Base-by-base conservation (phyloP, 2,113 vertebrate genomes). In the Myotis brandtii region DNA sequence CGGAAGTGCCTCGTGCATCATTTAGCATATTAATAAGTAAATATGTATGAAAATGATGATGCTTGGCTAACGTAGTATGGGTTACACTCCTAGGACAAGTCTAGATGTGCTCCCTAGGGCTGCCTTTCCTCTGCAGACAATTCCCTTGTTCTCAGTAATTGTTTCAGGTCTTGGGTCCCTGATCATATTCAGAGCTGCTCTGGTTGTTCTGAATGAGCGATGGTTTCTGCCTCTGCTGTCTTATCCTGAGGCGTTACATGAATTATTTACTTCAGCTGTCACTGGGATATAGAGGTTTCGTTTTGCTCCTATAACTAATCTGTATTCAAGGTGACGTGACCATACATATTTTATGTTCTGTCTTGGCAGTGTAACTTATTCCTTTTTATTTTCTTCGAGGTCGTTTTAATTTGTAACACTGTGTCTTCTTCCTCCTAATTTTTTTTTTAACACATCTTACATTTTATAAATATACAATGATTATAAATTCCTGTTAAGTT, bases 191-290 rank as follows among this genome's bases (percentile, higher is more conserved):
- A 48, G 66, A 69, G 86, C 43, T 88, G 25, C 72, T 81, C 59
- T 96, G 76, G 79, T 62, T 95, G 93, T 91, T 91, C 40, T 90
- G 72, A 12, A 9, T 50, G 86, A 95, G 54, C 34, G 62, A 59
- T 56, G 54, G 32, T 34, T 90, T 87, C 75, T 92, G 46, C 59
- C 40, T 92, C 59, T 96, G 77, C 17, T 18, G 50, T 54, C 81
- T 85, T 87, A 69, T 72, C 72, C 79, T 89, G 64, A 67, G 91
- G 89, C 59, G 48, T 54, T 83, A 34, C 12, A 2, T 97, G 79
- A 93, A 94, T 95, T 96, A 94, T 91, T 97, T 96, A 96, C 77
- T 94, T 88, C 3, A n/a, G 34, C 83, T 88, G 59, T 93, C 86
- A 17, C 21, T 50, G 86, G 69, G 30, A 79, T 75, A 34, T 11